A percentile compares a stretch with the other conserved stretches of the same genome.
phyloP scores from a whole-genome alignment of 92 coral and sea anemone genomes.

The Siderastrea radians region DNA sequence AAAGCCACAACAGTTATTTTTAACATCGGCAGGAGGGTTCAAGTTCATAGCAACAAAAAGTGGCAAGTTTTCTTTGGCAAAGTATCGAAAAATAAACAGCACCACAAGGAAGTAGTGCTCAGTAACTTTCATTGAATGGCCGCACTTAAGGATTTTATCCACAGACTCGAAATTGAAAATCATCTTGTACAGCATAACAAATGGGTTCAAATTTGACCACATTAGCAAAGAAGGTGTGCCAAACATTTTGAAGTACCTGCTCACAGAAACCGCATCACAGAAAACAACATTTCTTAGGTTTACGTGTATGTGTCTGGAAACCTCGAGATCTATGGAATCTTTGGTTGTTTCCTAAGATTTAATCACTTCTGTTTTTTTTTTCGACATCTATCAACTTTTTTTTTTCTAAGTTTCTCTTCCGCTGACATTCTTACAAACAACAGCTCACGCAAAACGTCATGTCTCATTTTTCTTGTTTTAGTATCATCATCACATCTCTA shows the following conservation, averaged over 20 bases:
- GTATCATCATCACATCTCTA: background rate
- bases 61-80: background rate
- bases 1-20: conserved; percentile 20
- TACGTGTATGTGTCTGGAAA: background rate
- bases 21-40: background rate
- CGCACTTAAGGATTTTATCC: background rate
- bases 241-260: background rate
- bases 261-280: background rate
- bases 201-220: background rate
- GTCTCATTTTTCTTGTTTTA: background rate
- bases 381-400: background rate
- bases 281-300: background rate
- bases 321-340: background rate
- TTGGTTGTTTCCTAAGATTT: background rate
- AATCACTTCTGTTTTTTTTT: background rate
- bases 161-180: background rate
- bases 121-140: background rate
- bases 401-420: background rate
- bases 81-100: background rate
- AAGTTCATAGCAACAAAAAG: background rate
- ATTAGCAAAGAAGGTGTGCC: background rate
- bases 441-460: background rate
- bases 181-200: background rate
- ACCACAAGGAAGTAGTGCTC: background rate
- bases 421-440: background rate